phyloP scores from a whole-genome alignment of 2,113 vertebrate species.

The Aviceda subcristata region DNA sequence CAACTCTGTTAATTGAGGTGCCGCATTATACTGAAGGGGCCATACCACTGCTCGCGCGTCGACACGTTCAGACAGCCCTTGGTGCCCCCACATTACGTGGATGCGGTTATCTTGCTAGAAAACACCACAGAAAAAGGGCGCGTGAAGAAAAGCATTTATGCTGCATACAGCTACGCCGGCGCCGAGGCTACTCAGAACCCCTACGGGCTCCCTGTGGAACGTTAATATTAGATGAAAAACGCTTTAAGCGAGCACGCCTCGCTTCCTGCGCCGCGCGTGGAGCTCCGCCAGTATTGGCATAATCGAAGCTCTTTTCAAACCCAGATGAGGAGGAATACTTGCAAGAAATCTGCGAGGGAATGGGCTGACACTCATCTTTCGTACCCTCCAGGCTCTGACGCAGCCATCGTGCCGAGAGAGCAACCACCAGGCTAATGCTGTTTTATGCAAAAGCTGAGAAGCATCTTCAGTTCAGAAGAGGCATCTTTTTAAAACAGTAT shows the following conservation, averaged over 20 bases:
- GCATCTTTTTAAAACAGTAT: background rate
- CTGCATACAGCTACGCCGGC: background rate
- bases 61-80: fast-evolving
- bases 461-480: background rate
- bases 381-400: background rate
- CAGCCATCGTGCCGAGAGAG: background rate
- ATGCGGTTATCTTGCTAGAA: fast-evolving
- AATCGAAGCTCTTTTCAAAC: background rate
- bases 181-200: background rate
- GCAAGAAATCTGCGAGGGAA: background rate
- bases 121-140: background rate
- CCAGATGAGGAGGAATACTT: background rate
- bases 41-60: too few relatives aligned
- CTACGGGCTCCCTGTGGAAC: fast-evolving
- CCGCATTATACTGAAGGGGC: fast-evolving
- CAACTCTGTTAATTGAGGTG: fast-evolving
- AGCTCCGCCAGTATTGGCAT: fast-evolving
- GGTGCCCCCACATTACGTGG: fast-evolving
- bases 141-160: fast-evolving
- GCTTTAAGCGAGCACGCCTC: background rate
- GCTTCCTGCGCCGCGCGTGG: fast-evolving
- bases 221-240: background rate
- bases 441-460: background rate
- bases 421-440: background rate
- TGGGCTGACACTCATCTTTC: background rate